Conservation (phyloP, 1,140 invertebrate genomes). For the Temnothorax longispinosus region DNA sequence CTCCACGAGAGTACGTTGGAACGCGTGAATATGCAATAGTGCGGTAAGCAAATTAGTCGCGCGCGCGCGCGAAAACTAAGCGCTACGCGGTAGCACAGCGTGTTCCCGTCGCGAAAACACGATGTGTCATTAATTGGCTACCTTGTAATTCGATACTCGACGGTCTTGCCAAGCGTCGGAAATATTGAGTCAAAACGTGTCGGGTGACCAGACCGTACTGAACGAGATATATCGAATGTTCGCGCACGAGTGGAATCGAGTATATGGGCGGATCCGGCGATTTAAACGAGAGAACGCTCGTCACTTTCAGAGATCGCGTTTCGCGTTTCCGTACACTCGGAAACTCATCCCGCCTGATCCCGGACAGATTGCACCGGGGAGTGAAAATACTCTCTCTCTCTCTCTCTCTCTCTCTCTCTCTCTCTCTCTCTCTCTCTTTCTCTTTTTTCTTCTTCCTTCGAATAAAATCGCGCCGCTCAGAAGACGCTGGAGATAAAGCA, state of each 20-base stretch:
- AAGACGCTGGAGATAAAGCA: slow-evolving; percentile 52
- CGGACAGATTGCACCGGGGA: slow-evolving; percentile 49
- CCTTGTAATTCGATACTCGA: slow-evolving; percentile 34
- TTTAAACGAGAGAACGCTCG: slow-evolving; percentile 12
- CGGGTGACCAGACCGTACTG: background rate
- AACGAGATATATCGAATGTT: slow-evolving; percentile 20
- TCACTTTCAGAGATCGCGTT: slow-evolving; percentile 47
- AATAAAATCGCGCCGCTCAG: slow-evolving; percentile 32
- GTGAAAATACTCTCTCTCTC: background rate
- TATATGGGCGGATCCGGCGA: slow-evolving; percentile 16
- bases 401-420: too few species aligned
- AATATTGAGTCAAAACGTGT: slow-evolving; percentile 21
- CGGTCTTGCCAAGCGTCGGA: slow-evolving; percentile 11
- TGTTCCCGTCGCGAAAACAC: background rate
- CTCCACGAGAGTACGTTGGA: slow-evolving; percentile 9
- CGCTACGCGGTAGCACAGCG: background rate
- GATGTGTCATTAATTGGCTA: slow-evolving; percentile 36
- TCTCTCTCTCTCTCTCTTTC: too few species aligned
- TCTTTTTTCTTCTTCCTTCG: background rate
- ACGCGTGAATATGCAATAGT: slow-evolving; percentile 49
- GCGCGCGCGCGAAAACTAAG: slow-evolving; percentile 14
- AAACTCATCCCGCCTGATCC: slow-evolving; percentile 53
- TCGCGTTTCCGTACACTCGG: slow-evolving; percentile 44
- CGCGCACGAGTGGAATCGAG: slow-evolving; percentile 33
- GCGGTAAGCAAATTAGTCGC: slow-evolving; percentile 52